Evolutionary conservation across 1,140 invertebrate species (phyloP), one percentile per base, ranked within the genome.

Genomic region (Cyclina sinensis): DNA sequence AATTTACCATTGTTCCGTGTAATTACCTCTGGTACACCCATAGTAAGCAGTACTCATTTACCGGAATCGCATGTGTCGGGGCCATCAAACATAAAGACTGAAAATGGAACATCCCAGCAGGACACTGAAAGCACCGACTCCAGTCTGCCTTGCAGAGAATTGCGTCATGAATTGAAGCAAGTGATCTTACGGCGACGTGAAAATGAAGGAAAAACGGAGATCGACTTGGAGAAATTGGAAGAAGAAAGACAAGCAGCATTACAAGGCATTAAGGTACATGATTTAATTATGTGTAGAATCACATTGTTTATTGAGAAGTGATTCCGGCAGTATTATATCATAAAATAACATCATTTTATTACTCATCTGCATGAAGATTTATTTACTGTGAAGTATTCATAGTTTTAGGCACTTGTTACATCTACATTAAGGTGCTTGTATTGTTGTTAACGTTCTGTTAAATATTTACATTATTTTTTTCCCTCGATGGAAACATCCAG

Each of bases 151-250:
- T 35, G 65, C 37, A 30, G 37, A 18, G 11, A 30, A 70, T 18
- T 70, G 18, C 21, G 65, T n/a, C 65, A 70, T 18, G 65, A 37
- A 37, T 27, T 70, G 35, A 70, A 70, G 32, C 65, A 70, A 37
- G 35, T 32, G 0, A 70, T 70, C 21, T 70, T 70, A 37, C 65
- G n/a, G 32, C 21, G 65, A 18, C 65, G 65, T 18, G 18, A 7
- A 37, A 16, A 27, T 39, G 32, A 70, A 16, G 65, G 65, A 37
- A 70, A 37, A n/a, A 70, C 65, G 4, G 27, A 4, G 65, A 70
- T 70, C 37, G 65, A 70, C 21, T 70, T 70, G 24, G 27, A 18
- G 65, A 70, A 70, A 16, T 30, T 37, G 24, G 65, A 70, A 70
- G 37, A 18, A 30, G 32, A 37, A 70, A 14, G 65, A 4, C 30